Conservation (phyloP, 92 coral and sea anemone genomes). For the Phenganax marumi region DNA sequence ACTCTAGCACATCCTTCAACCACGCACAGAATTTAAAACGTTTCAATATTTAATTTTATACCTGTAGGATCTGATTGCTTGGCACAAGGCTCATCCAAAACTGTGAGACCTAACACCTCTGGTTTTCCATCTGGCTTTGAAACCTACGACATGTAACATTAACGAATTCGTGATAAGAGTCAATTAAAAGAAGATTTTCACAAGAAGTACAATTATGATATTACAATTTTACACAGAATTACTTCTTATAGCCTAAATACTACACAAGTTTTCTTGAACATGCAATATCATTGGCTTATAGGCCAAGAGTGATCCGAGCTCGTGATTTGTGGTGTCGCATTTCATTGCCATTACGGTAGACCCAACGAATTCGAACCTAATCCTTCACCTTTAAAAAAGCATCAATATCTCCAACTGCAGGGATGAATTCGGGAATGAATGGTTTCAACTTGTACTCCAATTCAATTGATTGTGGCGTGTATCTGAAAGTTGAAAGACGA, state of each 20-base stretch:
- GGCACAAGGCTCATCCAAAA: slow-evolving; percentile 94
- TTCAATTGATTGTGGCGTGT: slow-evolving; percentile 92
- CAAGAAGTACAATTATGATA: neutral
- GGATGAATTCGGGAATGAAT: slow-evolving; percentile 93
- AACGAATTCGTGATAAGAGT: neutral
- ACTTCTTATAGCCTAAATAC: too few relatives aligned
- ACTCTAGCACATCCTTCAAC: neutral
- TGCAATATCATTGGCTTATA: too few relatives aligned
- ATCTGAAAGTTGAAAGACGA: slow-evolving; percentile 35
- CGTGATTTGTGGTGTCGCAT: too few relatives aligned
- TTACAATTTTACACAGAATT: too few relatives aligned
- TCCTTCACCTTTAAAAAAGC: slow-evolving; percentile 83
- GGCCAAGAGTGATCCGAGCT: too few relatives aligned
- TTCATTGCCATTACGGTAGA: too few relatives aligned
- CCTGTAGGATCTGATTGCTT: slow-evolving; percentile 98
- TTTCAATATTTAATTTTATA: neutral
- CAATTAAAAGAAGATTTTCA: neutral
- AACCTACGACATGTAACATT: slow-evolving; percentile 52
- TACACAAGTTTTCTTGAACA: too few relatives aligned
- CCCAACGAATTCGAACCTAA: neutral
- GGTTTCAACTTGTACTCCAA: slow-evolving; percentile 93
- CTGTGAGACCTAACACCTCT: slow-evolving; percentile 83
- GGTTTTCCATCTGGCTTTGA: slow-evolving; percentile 99
- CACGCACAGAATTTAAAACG: neutral
- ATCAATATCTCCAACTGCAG: slow-evolving; percentile 98